Conservation (phyloP, 2,797 vertebrate species). For the Salmo trutta region DNA sequence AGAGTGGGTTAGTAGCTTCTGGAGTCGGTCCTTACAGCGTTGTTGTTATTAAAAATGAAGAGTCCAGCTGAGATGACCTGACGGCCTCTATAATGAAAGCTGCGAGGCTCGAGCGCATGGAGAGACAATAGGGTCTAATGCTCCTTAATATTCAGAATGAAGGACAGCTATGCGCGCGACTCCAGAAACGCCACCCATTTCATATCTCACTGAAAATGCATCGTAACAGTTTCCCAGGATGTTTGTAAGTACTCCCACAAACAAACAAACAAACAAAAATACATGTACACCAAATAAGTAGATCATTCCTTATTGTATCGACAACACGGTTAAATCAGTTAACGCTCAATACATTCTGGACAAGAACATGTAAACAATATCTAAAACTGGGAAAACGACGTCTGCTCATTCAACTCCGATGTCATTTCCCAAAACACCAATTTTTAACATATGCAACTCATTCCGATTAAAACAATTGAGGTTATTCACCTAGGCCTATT, state of each 20-base stretch:
- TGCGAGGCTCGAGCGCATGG: neutral
- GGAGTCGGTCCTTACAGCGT: neutral
- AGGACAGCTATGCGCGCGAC: neutral
- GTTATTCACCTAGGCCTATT: constrained; percentile 61
- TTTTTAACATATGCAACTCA: constrained; percentile 57
- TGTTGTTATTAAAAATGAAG: neutral
- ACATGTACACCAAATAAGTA: constrained; percentile 9
- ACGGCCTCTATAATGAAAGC: constrained; percentile 10
- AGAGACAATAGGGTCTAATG: constrained; percentile 16
- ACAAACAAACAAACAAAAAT: constrained; percentile 7
- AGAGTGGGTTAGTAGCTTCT: neutral
- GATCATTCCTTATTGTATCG: constrained; percentile 1
- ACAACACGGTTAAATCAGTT: constrained; percentile 21
- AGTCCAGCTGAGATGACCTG: constrained; percentile 5
- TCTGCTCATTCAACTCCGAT: constrained; percentile 64
- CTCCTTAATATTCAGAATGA: neutral
- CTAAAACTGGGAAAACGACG: constrained; percentile 46
- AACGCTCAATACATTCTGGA: constrained; percentile 48
- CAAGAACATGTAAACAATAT: constrained; percentile 64
- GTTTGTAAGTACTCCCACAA: neutral
- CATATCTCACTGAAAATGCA: neutral
- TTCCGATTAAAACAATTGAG: constrained; percentile 58
- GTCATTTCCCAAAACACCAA: constrained; percentile 46
- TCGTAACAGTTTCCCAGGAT: neutral
- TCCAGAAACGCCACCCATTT: constrained; percentile 1